phyloP scores from a whole-genome alignment of 2,888 invertebrate genomes.

The Congeria kusceri region DNA sequence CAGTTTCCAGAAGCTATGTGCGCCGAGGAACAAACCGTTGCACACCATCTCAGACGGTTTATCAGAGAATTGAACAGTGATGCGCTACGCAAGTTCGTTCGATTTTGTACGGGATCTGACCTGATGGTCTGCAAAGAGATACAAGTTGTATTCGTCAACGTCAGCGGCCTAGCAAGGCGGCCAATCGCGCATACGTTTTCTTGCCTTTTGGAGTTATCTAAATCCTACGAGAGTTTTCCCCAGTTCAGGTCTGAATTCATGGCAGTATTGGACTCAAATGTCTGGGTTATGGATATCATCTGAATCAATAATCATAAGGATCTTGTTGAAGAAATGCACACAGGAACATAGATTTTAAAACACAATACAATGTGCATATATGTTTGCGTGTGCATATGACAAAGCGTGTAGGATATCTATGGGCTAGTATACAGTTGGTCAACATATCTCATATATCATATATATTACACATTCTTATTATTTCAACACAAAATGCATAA shows the following conservation, averaged over 20 bases:
- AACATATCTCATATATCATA: too few relatives aligned
- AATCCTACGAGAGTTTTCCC: conserved; percentile 8
- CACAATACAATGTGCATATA: background rate
- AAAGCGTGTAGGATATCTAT: too few relatives aligned
- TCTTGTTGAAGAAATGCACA: too few relatives aligned
- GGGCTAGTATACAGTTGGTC: too few relatives aligned
- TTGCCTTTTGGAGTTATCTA: conserved; percentile 34
- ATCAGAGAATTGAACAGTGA: conserved; percentile 36
- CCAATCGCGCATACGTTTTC: conserved; percentile 50
- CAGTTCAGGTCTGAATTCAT: conserved; percentile 25
- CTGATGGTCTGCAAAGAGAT: too few relatives aligned
- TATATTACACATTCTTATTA: too few relatives aligned
- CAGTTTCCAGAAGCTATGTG: conserved; percentile 38
- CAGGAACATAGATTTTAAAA: background rate
- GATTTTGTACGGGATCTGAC: too few relatives aligned
- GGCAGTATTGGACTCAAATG: conserved; percentile 33
- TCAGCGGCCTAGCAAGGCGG: too few relatives aligned
- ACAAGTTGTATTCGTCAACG: too few relatives aligned
- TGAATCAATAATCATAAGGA: conserved; percentile 30
- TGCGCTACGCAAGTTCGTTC: conserved; percentile 27
- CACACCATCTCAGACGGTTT: conserved; percentile 28
- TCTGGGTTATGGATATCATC: conserved; percentile 28
- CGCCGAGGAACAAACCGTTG: conserved; percentile 34
- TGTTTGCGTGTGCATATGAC: too few relatives aligned
- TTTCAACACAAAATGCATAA: too few relatives aligned